phyloP scores from a whole-genome alignment of 2,797 vertebrate genomes.

The Streptopelia turtur region DNA sequence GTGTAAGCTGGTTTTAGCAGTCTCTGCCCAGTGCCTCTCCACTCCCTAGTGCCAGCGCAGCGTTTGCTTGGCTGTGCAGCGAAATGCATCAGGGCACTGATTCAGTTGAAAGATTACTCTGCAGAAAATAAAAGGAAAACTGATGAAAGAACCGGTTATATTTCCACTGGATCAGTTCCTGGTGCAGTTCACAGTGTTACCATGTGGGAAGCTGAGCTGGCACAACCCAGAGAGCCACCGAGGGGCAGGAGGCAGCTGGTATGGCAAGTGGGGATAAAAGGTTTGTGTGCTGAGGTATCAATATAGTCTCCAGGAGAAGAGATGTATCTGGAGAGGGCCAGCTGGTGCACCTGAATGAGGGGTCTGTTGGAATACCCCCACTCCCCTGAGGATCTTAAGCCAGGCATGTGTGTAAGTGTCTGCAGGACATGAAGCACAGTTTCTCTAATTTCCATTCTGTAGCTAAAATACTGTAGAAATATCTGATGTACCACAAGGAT shows the following conservation, averaged over 20 bases:
- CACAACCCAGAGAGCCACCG: rapidly evolving
- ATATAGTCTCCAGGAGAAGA: background rate
- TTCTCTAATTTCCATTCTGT: background rate
- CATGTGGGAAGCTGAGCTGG: background rate
- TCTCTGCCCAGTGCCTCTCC: background rate
- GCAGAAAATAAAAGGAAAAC: background rate
- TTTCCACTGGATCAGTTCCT: background rate
- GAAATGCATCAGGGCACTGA: background rate
- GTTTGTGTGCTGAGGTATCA: background rate
- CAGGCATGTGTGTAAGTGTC: rapidly evolving
- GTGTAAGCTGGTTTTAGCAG: background rate
- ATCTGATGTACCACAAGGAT: background rate
- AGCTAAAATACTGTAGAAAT: background rate
- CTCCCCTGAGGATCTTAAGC: background rate
- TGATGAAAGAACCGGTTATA: background rate
- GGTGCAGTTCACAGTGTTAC: background rate
- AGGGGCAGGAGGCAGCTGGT: no score
- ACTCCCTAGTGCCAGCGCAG: background rate
- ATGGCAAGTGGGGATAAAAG: background rate
- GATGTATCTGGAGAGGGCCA: background rate
- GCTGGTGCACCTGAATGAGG: background rate
- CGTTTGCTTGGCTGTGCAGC: background rate
- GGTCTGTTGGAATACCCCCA: rapidly evolving
- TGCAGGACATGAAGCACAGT: background rate
- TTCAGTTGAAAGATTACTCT: background rate